Conservation (phyloP, 2,113 vertebrate genomes). For the Theristicus caerulescens region DNA sequence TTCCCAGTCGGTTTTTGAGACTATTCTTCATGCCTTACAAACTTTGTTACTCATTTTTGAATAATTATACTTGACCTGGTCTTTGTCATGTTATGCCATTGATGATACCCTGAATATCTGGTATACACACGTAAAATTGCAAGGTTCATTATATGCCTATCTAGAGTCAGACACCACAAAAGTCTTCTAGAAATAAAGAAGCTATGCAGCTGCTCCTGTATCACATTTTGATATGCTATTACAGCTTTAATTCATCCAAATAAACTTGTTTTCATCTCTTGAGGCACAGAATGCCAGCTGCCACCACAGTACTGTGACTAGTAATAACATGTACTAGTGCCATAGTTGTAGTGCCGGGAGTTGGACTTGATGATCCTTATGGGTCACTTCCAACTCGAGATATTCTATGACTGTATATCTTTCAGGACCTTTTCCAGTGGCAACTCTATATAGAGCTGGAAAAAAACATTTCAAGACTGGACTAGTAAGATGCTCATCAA, state of each 20-base stretch:
- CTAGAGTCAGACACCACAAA: background rate
- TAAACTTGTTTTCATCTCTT: background rate
- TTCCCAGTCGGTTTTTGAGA: background rate
- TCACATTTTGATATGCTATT: background rate
- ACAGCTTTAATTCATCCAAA: background rate
- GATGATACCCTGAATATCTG: background rate
- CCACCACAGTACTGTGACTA: background rate
- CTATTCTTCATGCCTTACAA: background rate
- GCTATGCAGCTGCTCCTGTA: background rate
- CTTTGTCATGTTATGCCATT: background rate
- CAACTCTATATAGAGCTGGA: background rate
- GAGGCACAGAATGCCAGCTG: background rate
- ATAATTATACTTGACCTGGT: too few relatives aligned
- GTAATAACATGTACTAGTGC: background rate
- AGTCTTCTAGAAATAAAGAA: background rate
- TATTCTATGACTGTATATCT: background rate
- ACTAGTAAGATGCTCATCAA: background rate
- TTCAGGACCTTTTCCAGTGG: background rate
- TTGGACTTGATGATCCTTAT: accelerated
- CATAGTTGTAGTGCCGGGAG: background rate
- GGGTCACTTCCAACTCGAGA: background rate
- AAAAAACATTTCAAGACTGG: background rate
- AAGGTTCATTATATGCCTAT: background rate
- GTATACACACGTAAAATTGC: background rate
- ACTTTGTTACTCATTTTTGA: background rate